A percentile compares a stretch with the other conserved stretches of the same genome.
These are phyloP conservation scores for Planiliza haematocheilus DNA, from an alignment of 2,113 vertebrate genomes.

Conservation along the genomic window DNA sequence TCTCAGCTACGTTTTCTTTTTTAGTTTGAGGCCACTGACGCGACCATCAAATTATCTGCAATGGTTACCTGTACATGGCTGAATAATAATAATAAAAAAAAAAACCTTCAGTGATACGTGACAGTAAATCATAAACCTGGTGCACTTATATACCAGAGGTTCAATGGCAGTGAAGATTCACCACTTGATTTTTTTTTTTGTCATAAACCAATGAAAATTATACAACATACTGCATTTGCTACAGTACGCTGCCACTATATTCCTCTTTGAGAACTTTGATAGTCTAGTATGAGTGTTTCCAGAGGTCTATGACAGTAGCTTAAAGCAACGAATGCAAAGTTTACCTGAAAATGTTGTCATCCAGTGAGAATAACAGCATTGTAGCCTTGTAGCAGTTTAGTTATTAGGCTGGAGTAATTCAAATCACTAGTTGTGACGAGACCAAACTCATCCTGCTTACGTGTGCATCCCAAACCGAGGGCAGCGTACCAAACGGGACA, in stretches of 20 bases:
- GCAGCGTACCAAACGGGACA: constrained; percentile 53
- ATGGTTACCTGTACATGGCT: not conserved
- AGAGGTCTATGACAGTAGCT: constrained; percentile 54
- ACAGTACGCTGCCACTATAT: constrained; percentile 17
- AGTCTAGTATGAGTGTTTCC: constrained; percentile 33
- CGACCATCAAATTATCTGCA: constrained; percentile 36
- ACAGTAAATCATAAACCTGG: constrained; percentile 36
- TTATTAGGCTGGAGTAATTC: constrained; percentile 54
- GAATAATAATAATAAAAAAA: constrained; percentile 14
- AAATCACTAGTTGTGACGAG: constrained; percentile 54
- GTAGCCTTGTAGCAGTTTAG: constrained; percentile 67
- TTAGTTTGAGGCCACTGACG: constrained; percentile 48
- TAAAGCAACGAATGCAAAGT: constrained; percentile 60
- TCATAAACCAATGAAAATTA: constrained; percentile 51
- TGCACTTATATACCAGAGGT: constrained; percentile 53
- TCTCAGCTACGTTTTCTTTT: constrained; percentile 34
- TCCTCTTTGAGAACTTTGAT: not conserved
- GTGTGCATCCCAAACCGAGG: constrained; percentile 62
- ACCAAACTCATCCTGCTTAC: constrained; percentile 50
- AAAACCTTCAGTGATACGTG: constrained; percentile 14
- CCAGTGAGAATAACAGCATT: constrained; percentile 73
- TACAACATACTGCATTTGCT: constrained; percentile 19
- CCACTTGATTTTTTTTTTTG: constrained; percentile 37
- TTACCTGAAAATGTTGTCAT: constrained; percentile 74
- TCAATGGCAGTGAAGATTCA: constrained; percentile 65